Evolutionary conservation across 2,113 vertebrate species (phyloP).

Genomic region (Oncorhynchus masou): DNA sequence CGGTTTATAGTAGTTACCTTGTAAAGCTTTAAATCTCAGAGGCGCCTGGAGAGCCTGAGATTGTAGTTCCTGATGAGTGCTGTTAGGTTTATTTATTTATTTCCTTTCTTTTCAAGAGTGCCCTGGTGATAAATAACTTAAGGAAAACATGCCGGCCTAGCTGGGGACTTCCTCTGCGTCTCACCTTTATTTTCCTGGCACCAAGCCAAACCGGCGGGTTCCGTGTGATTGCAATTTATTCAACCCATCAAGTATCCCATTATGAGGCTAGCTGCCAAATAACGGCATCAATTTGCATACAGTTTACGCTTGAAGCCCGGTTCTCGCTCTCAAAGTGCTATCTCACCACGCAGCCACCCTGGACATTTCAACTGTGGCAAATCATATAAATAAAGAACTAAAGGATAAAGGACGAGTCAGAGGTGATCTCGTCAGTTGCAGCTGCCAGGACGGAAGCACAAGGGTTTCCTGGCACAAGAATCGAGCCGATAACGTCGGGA

Average conservation of each 20-base stretch:
- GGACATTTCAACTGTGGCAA: constrained; percentile 30
- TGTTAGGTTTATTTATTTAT: constrained; percentile 42
- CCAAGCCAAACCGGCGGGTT: constrained; percentile 49
- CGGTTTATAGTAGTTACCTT: constrained; percentile 47
- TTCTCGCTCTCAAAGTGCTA: constrained; percentile 32
- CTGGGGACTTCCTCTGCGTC: constrained; percentile 8
- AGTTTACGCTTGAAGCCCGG: constrained; percentile 43
- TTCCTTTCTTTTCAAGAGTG: constrained; percentile 33
- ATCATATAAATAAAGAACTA: constrained; percentile 38
- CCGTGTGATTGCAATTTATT: constrained; percentile 62
- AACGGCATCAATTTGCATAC: constrained; percentile 59
- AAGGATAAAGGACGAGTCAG: constrained; percentile 14
- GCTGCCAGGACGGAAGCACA: no score
- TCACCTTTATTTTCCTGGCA: constrained; percentile 49
- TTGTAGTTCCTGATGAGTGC: constrained; percentile 58
- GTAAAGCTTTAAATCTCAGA: constrained; percentile 60
- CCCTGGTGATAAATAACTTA: constrained; percentile 49
- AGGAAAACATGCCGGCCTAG: constrained; percentile 20
- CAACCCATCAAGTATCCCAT: constrained; percentile 56
- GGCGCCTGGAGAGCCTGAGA: constrained; percentile 44
- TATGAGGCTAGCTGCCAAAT: constrained; percentile 53
- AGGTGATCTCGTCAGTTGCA: not conserved
- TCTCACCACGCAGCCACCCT: constrained; percentile 53
- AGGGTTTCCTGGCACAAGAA: no score
- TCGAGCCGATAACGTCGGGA: no score